A percentile compares a stretch with the other conserved stretches of the same genome.
Conservation (phyloP, 2,888 invertebrate genomes). For the Syritta pipiens region DNA sequence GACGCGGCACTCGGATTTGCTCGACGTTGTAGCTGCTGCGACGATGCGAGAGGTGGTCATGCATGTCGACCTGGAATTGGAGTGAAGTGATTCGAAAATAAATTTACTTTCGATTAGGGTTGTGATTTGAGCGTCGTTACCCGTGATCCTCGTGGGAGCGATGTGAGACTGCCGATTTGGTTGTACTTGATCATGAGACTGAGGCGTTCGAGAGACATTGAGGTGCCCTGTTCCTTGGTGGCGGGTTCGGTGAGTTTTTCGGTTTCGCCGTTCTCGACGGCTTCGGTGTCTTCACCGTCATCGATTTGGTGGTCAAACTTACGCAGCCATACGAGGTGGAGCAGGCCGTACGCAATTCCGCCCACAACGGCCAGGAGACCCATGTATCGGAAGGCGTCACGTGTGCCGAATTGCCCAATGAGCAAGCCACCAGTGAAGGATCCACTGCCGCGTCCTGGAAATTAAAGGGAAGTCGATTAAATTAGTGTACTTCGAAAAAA, state of each 20-base stretch:
- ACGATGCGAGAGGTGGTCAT: slow-evolving; percentile 79
- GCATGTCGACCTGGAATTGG: slow-evolving; percentile 77
- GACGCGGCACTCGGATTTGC: slow-evolving; percentile 75
- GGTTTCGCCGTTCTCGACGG: slow-evolving; percentile 82
- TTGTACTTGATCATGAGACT: slow-evolving; percentile 88
- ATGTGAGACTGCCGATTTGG: slow-evolving; percentile 87
- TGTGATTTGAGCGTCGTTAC: too few species aligned
- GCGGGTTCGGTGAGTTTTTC: slow-evolving; percentile 85
- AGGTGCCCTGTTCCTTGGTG: slow-evolving; percentile 85
- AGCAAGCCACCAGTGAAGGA: slow-evolving; percentile 89
- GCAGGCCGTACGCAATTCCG: slow-evolving; percentile 85
- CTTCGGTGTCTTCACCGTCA: slow-evolving; percentile 77
- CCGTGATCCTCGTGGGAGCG: slow-evolving; percentile 84
- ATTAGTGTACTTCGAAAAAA: too few species aligned
- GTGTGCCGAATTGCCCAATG: slow-evolving; percentile 87
- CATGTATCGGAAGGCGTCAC: slow-evolving; percentile 89
- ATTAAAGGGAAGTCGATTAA: too few species aligned
- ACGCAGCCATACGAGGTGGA: slow-evolving; percentile 87
- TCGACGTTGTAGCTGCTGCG: slow-evolving; percentile 80
- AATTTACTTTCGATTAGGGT: neutral
- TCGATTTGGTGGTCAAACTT: slow-evolving; percentile 81
- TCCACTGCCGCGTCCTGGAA: slow-evolving; percentile 86
- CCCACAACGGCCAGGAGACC: slow-evolving; percentile 86
- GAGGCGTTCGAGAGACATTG: slow-evolving; percentile 86
- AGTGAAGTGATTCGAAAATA: neutral